Base-by-base conservation (phyloP, 2,113 vertebrate genomes). In the Ameiurus melas region DNA sequence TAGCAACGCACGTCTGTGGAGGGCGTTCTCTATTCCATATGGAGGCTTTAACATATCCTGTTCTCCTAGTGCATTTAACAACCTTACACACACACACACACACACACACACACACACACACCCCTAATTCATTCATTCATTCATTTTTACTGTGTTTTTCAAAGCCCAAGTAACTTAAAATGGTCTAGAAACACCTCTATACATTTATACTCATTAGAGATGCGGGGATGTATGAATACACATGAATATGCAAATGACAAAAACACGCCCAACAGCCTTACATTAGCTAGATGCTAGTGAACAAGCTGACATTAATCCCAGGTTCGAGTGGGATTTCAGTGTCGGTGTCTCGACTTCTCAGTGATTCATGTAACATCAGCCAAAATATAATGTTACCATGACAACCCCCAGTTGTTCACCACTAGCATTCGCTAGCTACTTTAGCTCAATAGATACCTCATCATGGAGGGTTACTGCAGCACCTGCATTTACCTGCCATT, bases 1-100 rank as follows among this genome's bases (percentile, higher is more conserved):
- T n/a, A 97, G 57, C 55, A 99, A 94, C 82, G 96, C 96, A 87
- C 95, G 96, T 57, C 97, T 93, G 70, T 99, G 98, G 90, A 94
- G 97, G 88, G 92, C 94, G 55, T 96, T 97, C 90, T 96, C 95
- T 85, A 99, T 93, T 88, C 68, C 94, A 83, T 95, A 98, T 0
- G 97, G 97, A 0, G 93, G 93, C 77, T 92, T 95, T 0, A 92
- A 94, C 91, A 99, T 94, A 89, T 99, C 98, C 33, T 99, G 97
- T 2, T 98, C 97, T 13, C 95, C 97, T 90, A 99, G 86, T 43
- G 95, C 97, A 85, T 97, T 90, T 51, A 98, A 95, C 3, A 99
- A 94, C 90, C 98, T 99, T n/a, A 25, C 20, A 80, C 68, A 78
- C 77, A 87, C 73, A 78, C 83, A 70, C 57, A 79, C 57, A 57